Conservation (phyloP, 1,140 invertebrate genomes). For the Brachystomella parvula region DNA sequence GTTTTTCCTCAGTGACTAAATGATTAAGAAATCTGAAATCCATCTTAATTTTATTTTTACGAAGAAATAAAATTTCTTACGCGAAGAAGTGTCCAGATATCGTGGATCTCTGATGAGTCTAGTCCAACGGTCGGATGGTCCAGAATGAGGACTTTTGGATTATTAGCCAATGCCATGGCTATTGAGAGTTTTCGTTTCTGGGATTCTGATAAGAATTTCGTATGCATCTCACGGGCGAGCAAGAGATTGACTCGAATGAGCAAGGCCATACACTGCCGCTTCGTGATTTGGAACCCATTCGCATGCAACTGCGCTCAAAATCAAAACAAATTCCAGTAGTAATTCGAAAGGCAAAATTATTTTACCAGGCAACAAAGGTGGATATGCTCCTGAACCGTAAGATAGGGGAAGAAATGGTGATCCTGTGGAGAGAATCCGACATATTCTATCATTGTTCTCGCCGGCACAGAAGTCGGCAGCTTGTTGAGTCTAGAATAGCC, state of each 20-base stretch:
- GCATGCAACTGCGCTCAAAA: neutral
- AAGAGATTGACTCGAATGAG: neutral
- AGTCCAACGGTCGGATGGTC: neutral
- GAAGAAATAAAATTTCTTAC: neutral
- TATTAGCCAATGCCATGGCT: neutral
- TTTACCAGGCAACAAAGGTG: neutral
- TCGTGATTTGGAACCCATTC: neutral
- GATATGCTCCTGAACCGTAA: neutral
- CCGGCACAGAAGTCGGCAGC: neutral
- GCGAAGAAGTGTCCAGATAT: neutral
- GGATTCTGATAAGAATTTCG: neutral
- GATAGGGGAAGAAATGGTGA: neutral
- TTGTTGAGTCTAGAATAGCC: neutral
- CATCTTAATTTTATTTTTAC: neutral
- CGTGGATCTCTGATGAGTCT: neutral
- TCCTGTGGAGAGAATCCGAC: neutral
- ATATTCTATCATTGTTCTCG: neutral
- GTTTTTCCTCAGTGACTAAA: neutral
- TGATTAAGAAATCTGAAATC: neutral
- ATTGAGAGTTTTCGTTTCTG: neutral
- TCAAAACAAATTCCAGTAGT: neutral
- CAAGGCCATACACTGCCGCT: neutral
- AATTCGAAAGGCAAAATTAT: neutral
- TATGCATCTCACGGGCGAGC: neutral
- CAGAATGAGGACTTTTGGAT: slow-evolving; percentile 1